These are phyloP conservation scores for Acropora yongei DNA, from an alignment of 64 coral and sea anemone species.

Conservation along the genomic window DNA sequence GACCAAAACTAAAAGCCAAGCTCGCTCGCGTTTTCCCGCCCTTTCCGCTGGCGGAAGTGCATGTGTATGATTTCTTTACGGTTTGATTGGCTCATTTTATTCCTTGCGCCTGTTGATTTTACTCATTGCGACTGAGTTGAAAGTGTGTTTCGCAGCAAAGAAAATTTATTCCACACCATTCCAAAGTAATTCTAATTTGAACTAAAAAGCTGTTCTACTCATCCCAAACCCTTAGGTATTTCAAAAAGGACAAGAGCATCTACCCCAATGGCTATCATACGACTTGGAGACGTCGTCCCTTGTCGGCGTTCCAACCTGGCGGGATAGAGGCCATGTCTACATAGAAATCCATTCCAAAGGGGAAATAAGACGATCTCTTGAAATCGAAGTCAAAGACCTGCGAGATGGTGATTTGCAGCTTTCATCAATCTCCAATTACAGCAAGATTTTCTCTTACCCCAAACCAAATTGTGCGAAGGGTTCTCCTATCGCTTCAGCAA, in stretches of 20 bases:
- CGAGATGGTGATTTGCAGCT: not conserved
- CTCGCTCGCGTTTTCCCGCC: too few relatives aligned
- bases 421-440: conserved; percentile 49
- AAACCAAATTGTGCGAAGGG: conserved; percentile 62
- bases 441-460: conserved; percentile 41
- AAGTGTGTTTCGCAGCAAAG: too few relatives aligned
- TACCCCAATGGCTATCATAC: conserved; percentile 86
- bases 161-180: not conserved
- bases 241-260: conserved; percentile 60
- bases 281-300: conserved; percentile 29
- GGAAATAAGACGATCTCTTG: not conserved
- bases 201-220: not conserved
- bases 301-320: conserved; percentile 66
- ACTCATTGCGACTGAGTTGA: too few relatives aligned
- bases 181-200: not conserved
- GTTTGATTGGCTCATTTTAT: too few relatives aligned
- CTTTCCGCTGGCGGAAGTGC: too few relatives aligned
- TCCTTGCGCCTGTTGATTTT: too few relatives aligned
- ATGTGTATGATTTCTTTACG: too few relatives aligned
- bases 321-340: conserved; percentile 49
- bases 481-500: conserved; percentile 70
- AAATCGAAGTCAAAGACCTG: conserved; percentile 31
- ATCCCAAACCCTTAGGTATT: conserved; percentile 39
- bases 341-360: conserved; percentile 20
- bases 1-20: too few relatives aligned